Percentiles rank a stretch among this genome's conserved stretches.
Conservation (phyloP, 2,888 invertebrate species). For the Caenorhabditis sp. region DNA sequence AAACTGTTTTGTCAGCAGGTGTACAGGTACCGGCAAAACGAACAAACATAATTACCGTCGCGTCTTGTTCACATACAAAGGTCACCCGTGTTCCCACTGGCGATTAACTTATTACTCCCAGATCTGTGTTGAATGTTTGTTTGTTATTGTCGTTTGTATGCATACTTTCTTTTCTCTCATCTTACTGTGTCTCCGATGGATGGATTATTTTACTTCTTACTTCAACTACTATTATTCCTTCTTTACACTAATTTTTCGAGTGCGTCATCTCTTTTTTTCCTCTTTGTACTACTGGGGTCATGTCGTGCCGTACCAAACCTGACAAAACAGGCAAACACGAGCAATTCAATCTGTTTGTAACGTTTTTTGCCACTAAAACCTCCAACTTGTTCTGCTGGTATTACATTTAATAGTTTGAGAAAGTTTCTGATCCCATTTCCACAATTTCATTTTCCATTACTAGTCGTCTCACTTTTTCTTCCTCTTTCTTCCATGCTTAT, state of each 20-base stretch:
- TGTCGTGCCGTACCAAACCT: no score
- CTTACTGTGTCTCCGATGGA: neutral
- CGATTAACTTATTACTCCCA: conserved; percentile 57
- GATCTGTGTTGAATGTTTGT: conserved; percentile 30
- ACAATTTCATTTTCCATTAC: conserved; percentile 6
- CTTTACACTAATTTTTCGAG: no score
- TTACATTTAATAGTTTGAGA: no score
- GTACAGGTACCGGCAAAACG: conserved; percentile 1
- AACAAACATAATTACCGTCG: conserved; percentile 46
- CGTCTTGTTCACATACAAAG: conserved; percentile 23
- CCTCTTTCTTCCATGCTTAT: conserved; percentile 22
- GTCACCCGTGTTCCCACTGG: conserved; percentile 37
- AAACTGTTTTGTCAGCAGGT: conserved; percentile 13
- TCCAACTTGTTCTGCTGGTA: no score
- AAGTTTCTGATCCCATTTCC: neutral
- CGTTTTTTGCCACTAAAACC: no score
- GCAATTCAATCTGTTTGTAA: no score
- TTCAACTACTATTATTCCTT: conserved; percentile 9
- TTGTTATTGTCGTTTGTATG: conserved; percentile 21
- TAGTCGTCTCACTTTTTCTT: conserved; percentile 11
- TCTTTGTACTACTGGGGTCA: no score
- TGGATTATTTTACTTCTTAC: neutral
- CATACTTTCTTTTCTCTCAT: neutral
- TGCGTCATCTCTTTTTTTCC: no score
- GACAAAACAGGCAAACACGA: no score